A percentile compares a stretch with the other conserved stretches of the same genome.
These are phyloP conservation scores for Drosophila lowei DNA, from an alignment of 1,140 invertebrate genomes.

Conservation along the genomic window DNA sequence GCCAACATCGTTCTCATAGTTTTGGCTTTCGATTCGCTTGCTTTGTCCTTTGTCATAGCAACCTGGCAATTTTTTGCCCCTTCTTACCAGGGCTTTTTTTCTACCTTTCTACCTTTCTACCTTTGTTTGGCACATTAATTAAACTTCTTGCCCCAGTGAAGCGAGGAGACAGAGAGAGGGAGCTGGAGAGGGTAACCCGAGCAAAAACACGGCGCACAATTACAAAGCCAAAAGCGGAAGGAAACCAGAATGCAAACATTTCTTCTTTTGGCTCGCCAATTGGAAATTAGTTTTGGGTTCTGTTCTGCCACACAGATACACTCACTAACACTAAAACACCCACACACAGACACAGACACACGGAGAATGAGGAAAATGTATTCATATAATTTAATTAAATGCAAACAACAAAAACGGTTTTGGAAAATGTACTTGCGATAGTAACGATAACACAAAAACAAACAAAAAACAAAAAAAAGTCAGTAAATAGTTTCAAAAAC, in stretches of 20 bases:
- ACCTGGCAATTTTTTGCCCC: slow-evolving; percentile 49
- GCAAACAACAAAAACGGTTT: slow-evolving; percentile 82
- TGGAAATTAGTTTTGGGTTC: slow-evolving; percentile 54
- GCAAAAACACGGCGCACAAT: slow-evolving; percentile 49
- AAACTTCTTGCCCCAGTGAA: slow-evolving; percentile 55
- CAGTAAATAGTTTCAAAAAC: slow-evolving; percentile 77
- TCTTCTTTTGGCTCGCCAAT: slow-evolving; percentile 54
- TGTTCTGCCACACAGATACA: slow-evolving; percentile 7
- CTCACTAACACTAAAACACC: slow-evolving; percentile 19
- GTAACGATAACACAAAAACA: slow-evolving; percentile 65
- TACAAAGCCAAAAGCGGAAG: slow-evolving; percentile 42
- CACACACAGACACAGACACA: slow-evolving; percentile 28
- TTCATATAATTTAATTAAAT: slow-evolving; percentile 81
- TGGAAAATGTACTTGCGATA: slow-evolving; percentile 82
- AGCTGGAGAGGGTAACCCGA: slow-evolving; percentile 1
- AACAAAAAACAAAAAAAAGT: slow-evolving; percentile 42
- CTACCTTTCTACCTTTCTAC: background rate
- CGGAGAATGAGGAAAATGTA: slow-evolving; percentile 51
- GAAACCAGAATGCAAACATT: slow-evolving; percentile 48
- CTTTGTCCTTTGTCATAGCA: slow-evolving; percentile 61
- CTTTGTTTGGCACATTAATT: slow-evolving; percentile 70
- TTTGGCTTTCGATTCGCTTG: slow-evolving; percentile 53
- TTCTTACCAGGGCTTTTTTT: background rate
- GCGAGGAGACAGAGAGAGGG: background rate
- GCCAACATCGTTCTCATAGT: slow-evolving; percentile 65